Conservation (phyloP, 2,797 vertebrate genomes). For the Peromyscus nudipes region DNA sequence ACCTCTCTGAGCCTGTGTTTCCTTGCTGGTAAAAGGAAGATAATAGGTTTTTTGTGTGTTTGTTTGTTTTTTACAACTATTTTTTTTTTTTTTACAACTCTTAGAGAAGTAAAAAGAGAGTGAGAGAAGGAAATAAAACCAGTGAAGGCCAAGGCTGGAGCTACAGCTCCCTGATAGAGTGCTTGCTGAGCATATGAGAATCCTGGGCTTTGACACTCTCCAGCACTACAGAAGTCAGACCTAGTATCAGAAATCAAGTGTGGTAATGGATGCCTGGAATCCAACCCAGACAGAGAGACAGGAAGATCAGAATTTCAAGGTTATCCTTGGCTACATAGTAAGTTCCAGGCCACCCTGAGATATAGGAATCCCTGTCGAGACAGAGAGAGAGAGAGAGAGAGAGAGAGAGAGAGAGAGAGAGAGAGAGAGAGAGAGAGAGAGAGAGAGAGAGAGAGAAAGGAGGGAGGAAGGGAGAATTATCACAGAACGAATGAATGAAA, state of each 20-base stretch:
- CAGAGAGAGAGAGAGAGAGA: too few species aligned
- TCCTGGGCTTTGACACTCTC: neutral
- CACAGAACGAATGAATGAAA: neutral
- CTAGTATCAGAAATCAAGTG: neutral
- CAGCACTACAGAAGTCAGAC: neutral
- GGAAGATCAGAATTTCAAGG: neutral
- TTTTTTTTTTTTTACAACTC: neutral
- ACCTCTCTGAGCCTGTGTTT: constrained; percentile 7
- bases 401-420: too few species aligned
- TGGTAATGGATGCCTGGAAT: neutral
- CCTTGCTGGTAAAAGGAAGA: constrained; percentile 20
- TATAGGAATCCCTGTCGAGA: neutral
- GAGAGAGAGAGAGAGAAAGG: too few species aligned
- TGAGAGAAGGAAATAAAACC: neutral
- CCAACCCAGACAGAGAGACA: neutral
- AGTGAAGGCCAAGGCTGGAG: neutral
- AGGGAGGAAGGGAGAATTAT: neutral
- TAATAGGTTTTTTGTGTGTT: neutral
- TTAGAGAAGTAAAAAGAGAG: neutral
- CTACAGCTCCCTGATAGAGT: neutral
- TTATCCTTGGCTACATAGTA: neutral
- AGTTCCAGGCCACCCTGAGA: neutral
- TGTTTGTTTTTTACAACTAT: neutral
- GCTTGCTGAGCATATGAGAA: neutral
- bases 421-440: neutral